phyloP scores from a whole-genome alignment of 2,797 vertebrate species.

The Rhincodon typus region DNA sequence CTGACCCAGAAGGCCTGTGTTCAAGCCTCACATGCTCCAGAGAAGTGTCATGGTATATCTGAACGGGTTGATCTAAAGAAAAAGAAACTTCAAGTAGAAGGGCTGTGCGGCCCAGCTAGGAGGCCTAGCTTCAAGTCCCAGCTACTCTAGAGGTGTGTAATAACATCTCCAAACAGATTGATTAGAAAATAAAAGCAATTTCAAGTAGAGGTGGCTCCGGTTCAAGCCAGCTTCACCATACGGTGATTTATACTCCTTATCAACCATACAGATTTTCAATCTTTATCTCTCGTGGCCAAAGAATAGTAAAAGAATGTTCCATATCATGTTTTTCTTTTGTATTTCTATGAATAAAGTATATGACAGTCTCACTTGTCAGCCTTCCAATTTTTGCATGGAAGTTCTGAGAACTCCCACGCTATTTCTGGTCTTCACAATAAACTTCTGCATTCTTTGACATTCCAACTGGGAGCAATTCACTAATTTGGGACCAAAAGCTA shows the following conservation, averaged over 20 bases:
- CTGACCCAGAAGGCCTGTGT: too few species aligned
- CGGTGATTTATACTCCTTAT: background rate
- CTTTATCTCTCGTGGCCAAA: background rate
- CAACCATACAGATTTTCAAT: background rate
- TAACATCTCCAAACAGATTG: too few species aligned
- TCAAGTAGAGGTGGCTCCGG: background rate
- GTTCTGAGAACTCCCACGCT: constrained; percentile 21
- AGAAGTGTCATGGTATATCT: too few species aligned
- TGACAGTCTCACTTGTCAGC: background rate
- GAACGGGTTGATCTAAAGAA: too few species aligned
- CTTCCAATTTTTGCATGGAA: constrained; percentile 5
- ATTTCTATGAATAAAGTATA: too few species aligned
- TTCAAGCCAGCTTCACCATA: background rate
- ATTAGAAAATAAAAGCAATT: background rate
- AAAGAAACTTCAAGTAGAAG: too few species aligned
- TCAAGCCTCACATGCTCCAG: too few species aligned
- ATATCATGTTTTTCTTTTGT: background rate
- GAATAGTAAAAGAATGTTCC: background rate
- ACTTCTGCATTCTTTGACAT: constrained; percentile 9
- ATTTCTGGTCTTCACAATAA: background rate
- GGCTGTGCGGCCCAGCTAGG: too few species aligned
- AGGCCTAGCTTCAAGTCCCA: too few species aligned
- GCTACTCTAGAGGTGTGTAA: too few species aligned
- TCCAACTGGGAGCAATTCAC: background rate
- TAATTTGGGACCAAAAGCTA: background rate